These are phyloP conservation scores for Yponomeuta plumbellus DNA, from an alignment of 2,888 invertebrate genomes.

Conservation along the genomic window DNA sequence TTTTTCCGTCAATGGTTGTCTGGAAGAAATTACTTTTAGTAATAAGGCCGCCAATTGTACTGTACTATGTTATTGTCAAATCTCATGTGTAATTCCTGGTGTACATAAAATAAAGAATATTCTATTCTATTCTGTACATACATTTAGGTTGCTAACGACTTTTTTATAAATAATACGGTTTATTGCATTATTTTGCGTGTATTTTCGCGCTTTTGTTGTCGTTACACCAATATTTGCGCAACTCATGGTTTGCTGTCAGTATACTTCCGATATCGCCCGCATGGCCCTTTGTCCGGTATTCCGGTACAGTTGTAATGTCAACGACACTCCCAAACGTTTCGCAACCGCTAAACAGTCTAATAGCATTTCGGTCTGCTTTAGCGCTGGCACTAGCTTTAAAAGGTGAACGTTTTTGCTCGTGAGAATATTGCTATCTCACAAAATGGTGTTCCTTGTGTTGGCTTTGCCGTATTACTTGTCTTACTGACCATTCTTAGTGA, in stretches of 20 bases:
- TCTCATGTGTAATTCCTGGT: too few relatives aligned
- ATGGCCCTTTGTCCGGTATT: conserved; percentile 7
- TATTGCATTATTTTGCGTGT: too few relatives aligned
- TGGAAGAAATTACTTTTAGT: too few relatives aligned
- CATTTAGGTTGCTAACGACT: too few relatives aligned
- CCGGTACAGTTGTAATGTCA: not conserved
- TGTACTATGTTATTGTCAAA: too few relatives aligned
- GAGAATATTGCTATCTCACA: not conserved
- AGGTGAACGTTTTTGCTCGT: not conserved
- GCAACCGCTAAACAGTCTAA: conserved; percentile 3
- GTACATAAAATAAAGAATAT: too few relatives aligned
- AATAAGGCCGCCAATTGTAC: too few relatives aligned
- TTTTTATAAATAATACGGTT: too few relatives aligned
- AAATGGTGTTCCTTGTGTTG: not conserved
- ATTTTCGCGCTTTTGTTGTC: too few relatives aligned
- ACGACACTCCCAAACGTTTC: not conserved
- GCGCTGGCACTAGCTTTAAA: not conserved
- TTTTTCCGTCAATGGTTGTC: too few relatives aligned
- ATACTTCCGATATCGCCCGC: conserved; percentile 5
- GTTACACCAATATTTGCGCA: not conserved
- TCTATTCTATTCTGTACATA: too few relatives aligned
- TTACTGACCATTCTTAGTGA: not conserved
- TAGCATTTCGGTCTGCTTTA: not conserved
- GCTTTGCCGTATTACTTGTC: not conserved
- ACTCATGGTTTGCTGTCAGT: not conserved